A percentile compares a stretch with the other conserved stretches of the same genome.
These are phyloP conservation scores for Euschistus heros DNA, from an alignment of 1,140 invertebrate genomes.

Conservation along the genomic window DNA sequence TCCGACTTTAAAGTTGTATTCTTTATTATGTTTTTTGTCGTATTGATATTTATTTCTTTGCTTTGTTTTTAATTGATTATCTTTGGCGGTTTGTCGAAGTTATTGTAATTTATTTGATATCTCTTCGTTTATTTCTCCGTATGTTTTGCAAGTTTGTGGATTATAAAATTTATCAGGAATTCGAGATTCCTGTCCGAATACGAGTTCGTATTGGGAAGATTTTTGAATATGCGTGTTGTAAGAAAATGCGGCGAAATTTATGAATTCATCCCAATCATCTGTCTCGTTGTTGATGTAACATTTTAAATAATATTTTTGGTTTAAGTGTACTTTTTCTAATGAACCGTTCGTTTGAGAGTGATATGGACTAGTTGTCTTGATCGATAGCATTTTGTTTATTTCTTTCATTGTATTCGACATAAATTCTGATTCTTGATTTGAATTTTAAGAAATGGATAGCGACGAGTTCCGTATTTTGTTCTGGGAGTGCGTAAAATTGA, in stretches of 20 bases:
- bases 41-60: background rate
- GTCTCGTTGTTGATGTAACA: background rate
- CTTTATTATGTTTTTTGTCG: background rate
- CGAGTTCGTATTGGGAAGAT: background rate
- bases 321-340: constrained; percentile 2
- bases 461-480: background rate
- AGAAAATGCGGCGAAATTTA: constrained; percentile 9
- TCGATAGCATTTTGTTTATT: no score
- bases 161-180: no score
- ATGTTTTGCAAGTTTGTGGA: background rate
- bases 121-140: background rate
- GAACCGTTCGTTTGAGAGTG: constrained; percentile 2
- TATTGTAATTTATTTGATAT: background rate
- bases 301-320: background rate
- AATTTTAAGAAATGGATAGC: background rate
- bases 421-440: background rate
- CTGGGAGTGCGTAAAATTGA: no score
- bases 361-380: background rate
- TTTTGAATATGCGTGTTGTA: background rate
- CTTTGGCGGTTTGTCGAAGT: background rate
- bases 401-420: no score
- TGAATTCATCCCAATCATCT: constrained; percentile 7
- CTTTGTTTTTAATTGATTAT: background rate
- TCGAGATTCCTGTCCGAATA: background rate
- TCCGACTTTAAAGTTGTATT: no score